Conservation (phyloP, 2,113 vertebrate species). For the Takifugu bimaculatus region DNA sequence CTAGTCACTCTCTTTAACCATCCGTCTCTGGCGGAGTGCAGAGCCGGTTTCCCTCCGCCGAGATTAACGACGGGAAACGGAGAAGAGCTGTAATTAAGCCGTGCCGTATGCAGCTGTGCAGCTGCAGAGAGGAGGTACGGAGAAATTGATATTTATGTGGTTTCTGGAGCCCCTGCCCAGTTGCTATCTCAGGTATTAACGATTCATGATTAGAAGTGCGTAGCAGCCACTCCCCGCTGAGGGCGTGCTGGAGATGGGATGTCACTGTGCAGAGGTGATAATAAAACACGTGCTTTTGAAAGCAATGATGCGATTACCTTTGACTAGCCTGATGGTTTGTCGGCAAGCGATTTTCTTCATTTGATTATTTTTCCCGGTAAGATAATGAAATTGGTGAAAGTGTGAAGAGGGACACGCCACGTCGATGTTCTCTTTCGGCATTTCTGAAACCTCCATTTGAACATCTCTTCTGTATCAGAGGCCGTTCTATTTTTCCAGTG, state of each 20-base stretch:
- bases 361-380: conserved; percentile 9
- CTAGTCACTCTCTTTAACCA: conserved; percentile 11
- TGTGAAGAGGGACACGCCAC: background rate
- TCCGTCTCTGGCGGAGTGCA: conserved; percentile 10
- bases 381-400: conserved; percentile 16
- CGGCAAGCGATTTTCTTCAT: conserved; percentile 12
- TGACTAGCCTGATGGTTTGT: conserved; percentile 27
- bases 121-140: conserved; percentile 11
- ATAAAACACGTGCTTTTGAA: conserved; percentile 55
- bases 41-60: conserved; percentile 27
- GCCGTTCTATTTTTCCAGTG: too few species aligned
- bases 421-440: conserved; percentile 1
- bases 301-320: conserved; percentile 35
- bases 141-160: conserved; percentile 60
- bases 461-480: background rate
- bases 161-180: conserved; percentile 39
- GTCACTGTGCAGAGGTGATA: conserved; percentile 33
- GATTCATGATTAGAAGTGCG: conserved; percentile 51
- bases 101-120: conserved; percentile 10
- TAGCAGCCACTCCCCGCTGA: conserved; percentile 22
- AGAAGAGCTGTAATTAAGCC: conserved; percentile 40
- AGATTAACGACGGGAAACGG: conserved; percentile 40
- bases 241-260: conserved; percentile 50
- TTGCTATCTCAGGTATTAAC: conserved; percentile 50
- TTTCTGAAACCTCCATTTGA: conserved; percentile 24